Percentiles rank a stretch among this genome's conserved stretches.
Evolutionary conservation across 2,113 vertebrate genomes (phyloP).

Genomic region (Alexandromys fortis): DNA sequence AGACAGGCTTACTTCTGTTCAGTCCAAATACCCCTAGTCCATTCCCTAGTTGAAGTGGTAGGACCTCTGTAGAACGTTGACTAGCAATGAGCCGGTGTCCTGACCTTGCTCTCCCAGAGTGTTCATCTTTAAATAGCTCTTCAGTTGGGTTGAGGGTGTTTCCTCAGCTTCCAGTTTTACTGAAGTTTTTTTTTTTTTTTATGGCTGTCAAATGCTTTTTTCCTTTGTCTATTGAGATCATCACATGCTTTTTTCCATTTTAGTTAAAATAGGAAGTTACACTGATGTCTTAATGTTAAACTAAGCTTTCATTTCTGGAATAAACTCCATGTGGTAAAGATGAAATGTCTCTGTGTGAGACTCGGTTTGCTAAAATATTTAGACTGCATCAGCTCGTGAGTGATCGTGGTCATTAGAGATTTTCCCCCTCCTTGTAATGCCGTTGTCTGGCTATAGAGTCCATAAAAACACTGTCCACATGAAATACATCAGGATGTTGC

Average conservation of each 20-base stretch:
- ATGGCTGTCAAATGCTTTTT: background rate
- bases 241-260: background rate
- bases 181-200: background rate
- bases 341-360: background rate
- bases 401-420: background rate
- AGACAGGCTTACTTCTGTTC: background rate
- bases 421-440: background rate
- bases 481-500: background rate
- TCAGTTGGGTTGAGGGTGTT: background rate
- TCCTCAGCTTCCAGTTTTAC: background rate
- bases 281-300: constrained; percentile 9
- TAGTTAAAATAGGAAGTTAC: background rate
- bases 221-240: background rate
- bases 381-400: background rate
- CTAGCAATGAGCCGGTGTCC: background rate
- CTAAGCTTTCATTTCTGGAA: background rate
- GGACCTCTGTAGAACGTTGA: background rate
- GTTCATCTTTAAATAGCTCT: background rate
- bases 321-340: background rate
- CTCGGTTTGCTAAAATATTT: constrained; percentile 35
- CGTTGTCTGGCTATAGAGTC: background rate
- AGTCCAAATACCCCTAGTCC: background rate
- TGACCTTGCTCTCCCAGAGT: background rate
- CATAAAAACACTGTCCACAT: background rate
- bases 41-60: background rate